Conservation (phyloP, 1,140 invertebrate species). For the Drepana arcuata region DNA sequence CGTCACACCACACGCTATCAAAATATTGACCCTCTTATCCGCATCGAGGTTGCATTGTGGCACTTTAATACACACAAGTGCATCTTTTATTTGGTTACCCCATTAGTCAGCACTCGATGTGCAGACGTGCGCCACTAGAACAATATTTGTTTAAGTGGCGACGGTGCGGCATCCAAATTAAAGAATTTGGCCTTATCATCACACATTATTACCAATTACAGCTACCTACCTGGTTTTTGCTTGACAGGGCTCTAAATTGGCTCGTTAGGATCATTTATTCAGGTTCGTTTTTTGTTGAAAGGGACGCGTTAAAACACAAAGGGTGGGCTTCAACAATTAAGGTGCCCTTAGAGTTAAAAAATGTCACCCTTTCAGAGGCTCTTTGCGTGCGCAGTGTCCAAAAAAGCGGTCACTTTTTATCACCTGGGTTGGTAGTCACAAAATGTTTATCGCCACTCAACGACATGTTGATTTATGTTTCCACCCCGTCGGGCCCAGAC, state of each 20-base stretch:
- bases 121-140: conserved; percentile 44
- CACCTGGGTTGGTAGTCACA: conserved; percentile 66
- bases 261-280: conserved; percentile 54
- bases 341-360: conserved; percentile 57
- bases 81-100: conserved; percentile 51
- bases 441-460: conserved; percentile 69
- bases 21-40: conserved; percentile 67
- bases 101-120: conserved; percentile 56
- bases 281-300: conserved; percentile 50
- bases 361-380: conserved; percentile 60
- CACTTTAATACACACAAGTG: conserved; percentile 55
- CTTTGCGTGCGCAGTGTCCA: conserved; percentile 37
- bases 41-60: conserved; percentile 41
- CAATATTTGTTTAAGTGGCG: conserved; percentile 48
- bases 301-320: conserved; percentile 41
- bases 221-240: conserved; percentile 44
- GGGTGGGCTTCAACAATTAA: conserved; percentile 61
- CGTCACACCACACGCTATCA: conserved; percentile 53
- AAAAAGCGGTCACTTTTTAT: conserved; percentile 63
- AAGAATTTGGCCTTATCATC: conserved; percentile 46
- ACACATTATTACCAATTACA: conserved; percentile 34
- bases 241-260: conserved; percentile 25
- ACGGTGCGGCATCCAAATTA: conserved; percentile 28
- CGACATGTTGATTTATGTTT: conserved; percentile 68
- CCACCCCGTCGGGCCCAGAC: conserved; percentile 42